Conservation (phyloP, 2,888 invertebrate species). For the Drosophila formosana region DNA sequence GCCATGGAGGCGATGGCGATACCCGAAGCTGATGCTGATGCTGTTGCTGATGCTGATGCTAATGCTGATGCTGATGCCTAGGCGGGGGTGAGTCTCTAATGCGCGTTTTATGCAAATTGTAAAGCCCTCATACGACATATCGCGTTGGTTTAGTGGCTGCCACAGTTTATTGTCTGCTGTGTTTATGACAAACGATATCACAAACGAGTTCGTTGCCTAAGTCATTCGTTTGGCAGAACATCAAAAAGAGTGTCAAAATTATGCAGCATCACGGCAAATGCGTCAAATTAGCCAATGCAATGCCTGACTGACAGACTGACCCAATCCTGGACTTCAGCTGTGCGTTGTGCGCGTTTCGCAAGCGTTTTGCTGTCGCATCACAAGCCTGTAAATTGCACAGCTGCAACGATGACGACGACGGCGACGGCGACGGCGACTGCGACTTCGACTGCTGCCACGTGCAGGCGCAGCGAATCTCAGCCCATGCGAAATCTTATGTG, state of each 20-base stretch:
- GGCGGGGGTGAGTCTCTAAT: conserved; percentile 76
- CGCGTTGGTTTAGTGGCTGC: conserved; percentile 26
- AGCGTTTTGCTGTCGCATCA: conserved; percentile 61
- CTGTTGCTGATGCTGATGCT: conserved; percentile 25
- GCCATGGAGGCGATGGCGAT: conserved; percentile 30
- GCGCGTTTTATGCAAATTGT: conserved; percentile 80
- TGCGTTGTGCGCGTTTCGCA: conserved; percentile 62
- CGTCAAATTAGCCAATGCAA: conserved; percentile 71
- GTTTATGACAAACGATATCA: conserved; percentile 45
- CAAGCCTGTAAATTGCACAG: conserved; percentile 80
- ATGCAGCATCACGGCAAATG: conserved; percentile 62
- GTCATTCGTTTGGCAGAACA: conserved; percentile 50
- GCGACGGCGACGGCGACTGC: no score
- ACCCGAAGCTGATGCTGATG: conserved; percentile 28
- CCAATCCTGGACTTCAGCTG: conserved; percentile 49
- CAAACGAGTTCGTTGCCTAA: conserved; percentile 70
- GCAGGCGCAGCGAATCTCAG: conserved; percentile 67
- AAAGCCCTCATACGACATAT: conserved; percentile 11
- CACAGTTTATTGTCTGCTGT: no score
- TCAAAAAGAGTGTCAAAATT: conserved; percentile 2
- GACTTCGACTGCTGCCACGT: conserved; percentile 66
- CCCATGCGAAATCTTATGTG: conserved; percentile 56
- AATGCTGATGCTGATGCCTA: conserved; percentile 29
- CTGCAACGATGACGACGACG: conserved; percentile 61
- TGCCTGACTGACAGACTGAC: conserved; percentile 54